Base-by-base conservation (phyloP, 2,888 invertebrate species). In the Papilio protenor region DNA sequence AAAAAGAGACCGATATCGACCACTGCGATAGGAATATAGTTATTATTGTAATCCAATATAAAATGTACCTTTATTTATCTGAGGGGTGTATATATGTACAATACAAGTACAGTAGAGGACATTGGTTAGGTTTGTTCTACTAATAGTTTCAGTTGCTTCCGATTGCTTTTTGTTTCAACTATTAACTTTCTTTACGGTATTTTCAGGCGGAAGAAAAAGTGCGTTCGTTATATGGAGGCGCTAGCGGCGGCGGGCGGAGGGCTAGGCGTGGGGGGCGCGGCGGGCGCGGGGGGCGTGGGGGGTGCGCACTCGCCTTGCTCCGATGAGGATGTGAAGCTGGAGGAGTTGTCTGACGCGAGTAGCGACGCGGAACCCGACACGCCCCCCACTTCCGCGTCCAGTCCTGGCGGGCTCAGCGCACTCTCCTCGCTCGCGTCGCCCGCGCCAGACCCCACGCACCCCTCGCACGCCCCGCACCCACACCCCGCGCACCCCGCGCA, bases 141-240 rank as follows among this genome's bases (percentile, higher is more conserved):
- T 33, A 33, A 33, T 33, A 33, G 33, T 33, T 33, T 1, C 33
- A 33, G 5, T 33, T 33, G 2, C 33, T 33, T 33, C 33, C 33
- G 33, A 33, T 33, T 33, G 33, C 33, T 33, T 33, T 33, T 27
- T 33, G 3, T 5, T 33, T 33, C 33, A 33, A 33, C 33, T 33
- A 27, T 11, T 27, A 61, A 27, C 59, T 49, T 49, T 14, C 4
- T 14, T 5, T 1, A 52, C 61, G 61, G 12, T 73, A 27, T 40
- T 96, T 95, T 8, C 96, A 98, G 98, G 96, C 98, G 98, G 96
- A 98, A 98, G 96, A 98, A 98, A 95, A 98, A 98, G 95, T 98
- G 98, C 96, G 98, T 98, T 89, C 97, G 98, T 85, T 98, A 98
- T 95, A 97, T 98, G 97, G 98, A 98, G 95, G 97, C 97, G 95